phyloP scores from a whole-genome alignment of 2,113 vertebrate species.

The Tetrax tetrax region DNA sequence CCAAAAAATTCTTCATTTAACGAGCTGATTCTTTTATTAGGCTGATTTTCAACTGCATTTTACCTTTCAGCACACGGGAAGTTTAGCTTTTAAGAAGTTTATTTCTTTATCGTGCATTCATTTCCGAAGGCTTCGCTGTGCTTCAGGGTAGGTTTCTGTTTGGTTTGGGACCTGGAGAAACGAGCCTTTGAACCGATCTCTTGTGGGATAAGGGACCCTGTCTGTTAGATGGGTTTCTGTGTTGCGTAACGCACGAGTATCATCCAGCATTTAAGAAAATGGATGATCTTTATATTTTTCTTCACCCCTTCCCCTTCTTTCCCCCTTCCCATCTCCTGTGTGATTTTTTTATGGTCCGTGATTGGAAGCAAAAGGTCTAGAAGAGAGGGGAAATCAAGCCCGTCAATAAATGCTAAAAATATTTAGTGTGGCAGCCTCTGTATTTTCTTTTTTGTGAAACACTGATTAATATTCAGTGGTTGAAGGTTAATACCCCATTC shows the following conservation, averaged over 20 bases:
- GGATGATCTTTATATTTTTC: background rate
- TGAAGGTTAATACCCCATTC: constrained; percentile 87
- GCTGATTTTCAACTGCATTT: constrained; percentile 40
- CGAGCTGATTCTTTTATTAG: constrained; percentile 11
- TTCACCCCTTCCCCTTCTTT: background rate
- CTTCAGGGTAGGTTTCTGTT: constrained; percentile 65
- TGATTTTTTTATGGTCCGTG: constrained; percentile 53
- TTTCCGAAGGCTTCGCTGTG: constrained; percentile 63
- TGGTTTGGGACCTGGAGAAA: constrained; percentile 50
- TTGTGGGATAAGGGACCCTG: background rate
- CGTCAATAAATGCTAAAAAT: constrained; percentile 87
- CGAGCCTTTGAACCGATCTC: constrained; percentile 4
- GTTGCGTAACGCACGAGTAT: constrained; percentile 24
- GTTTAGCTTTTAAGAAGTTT: constrained; percentile 59
- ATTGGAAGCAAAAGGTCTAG: constrained; percentile 66
- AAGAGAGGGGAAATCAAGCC: constrained; percentile 78
- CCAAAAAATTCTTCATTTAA: background rate
- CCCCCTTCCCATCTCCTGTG: background rate
- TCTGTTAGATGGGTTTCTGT: constrained; percentile 5
- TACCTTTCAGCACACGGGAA: constrained; percentile 33
- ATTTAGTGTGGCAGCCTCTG: constrained; percentile 89
- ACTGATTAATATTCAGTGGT: constrained; percentile 95
- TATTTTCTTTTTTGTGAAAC: constrained; percentile 96
- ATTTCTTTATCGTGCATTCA: constrained; percentile 59
- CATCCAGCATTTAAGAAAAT: constrained; percentile 7